Conservation (phyloP, 1,140 invertebrate genomes). For the Anoplophora glabripennis region DNA sequence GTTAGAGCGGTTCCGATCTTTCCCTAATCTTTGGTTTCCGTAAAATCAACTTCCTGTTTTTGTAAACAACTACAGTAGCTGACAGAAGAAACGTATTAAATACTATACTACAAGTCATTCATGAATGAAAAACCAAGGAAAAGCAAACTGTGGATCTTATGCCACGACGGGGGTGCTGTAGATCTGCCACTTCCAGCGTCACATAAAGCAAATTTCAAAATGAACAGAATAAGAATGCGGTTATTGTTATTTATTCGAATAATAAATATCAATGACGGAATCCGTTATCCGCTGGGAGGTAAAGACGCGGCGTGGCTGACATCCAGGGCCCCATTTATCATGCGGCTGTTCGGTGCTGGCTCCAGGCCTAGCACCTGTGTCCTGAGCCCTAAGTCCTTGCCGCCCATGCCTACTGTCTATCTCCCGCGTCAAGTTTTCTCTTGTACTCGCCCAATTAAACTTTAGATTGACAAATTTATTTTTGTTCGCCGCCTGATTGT, state of each 20-base stretch:
- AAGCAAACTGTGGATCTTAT: background rate
- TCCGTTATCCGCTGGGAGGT: constrained; percentile 12
- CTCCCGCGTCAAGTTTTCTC: constrained; percentile 5
- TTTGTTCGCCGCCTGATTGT: constrained; percentile 29
- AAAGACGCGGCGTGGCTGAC: constrained; percentile 21
- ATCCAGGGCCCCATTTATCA: constrained; percentile 29
- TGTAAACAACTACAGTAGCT: too few species aligned
- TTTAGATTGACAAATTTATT: constrained; percentile 34
- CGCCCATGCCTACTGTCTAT: constrained; percentile 10
- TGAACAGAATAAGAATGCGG: constrained; percentile 31
- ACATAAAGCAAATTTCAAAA: constrained; percentile 28
- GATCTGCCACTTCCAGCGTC: constrained; percentile 16
- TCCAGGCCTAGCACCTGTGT: constrained; percentile 23
- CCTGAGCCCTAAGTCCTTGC: constrained; percentile 5
- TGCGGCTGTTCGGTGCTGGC: constrained; percentile 15
- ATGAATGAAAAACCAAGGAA: too few species aligned
- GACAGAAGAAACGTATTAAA: too few species aligned
- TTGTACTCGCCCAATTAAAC: constrained; percentile 29
- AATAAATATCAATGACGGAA: constrained; percentile 33
- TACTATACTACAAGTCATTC: too few species aligned
- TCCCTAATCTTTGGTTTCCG: too few species aligned
- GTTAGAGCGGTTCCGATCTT: too few species aligned
- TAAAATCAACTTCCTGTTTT: too few species aligned
- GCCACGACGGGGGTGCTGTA: constrained; percentile 1
- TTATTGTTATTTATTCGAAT: constrained; percentile 28